Evolutionary conservation across 2,888 invertebrate genomes (phyloP).

Genomic region (Aphidoletes aphidimyza): DNA sequence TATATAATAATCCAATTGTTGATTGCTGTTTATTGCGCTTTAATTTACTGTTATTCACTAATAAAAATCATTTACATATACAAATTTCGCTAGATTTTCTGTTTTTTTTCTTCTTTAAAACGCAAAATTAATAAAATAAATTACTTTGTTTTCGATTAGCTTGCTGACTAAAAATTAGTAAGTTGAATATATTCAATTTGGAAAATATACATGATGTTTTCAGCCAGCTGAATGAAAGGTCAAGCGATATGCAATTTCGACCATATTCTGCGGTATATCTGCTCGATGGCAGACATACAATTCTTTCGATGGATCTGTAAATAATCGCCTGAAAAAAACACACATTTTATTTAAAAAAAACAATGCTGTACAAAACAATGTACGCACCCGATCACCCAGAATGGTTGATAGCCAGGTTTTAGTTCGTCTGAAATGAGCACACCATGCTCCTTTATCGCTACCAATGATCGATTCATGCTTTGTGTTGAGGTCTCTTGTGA

Average conservation of each 20-base stretch:
- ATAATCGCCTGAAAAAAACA: constrained; percentile 73
- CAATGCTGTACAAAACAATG: no score
- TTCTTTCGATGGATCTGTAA: constrained; percentile 81
- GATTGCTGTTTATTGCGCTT: not conserved
- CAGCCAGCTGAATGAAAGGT: constrained; percentile 67
- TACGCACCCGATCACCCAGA: constrained; percentile 84
- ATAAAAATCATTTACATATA: constrained; percentile 13
- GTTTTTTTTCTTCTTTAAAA: no score
- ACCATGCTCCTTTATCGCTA: constrained; percentile 86
- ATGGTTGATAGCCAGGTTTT: constrained; percentile 61
- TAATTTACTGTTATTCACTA: not conserved
- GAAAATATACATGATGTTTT: not conserved
- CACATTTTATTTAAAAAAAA: constrained; percentile 55
- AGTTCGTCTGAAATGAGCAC: constrained; percentile 73
- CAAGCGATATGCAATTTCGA: constrained; percentile 87
- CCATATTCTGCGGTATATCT: constrained; percentile 85
- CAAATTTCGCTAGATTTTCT: no score
- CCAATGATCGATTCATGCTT: constrained; percentile 68
- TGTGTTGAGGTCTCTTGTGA: constrained; percentile 66
- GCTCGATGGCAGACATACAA: constrained; percentile 90
- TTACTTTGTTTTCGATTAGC: not conserved
- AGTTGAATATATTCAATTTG: no score
- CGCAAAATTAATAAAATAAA: not conserved
- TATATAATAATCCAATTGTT: not conserved
- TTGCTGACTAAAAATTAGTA: not conserved